These are phyloP conservation scores for Onychorhynchus coronatus DNA, from an alignment of 2,113 vertebrate genomes.

Conservation along the genomic window DNA sequence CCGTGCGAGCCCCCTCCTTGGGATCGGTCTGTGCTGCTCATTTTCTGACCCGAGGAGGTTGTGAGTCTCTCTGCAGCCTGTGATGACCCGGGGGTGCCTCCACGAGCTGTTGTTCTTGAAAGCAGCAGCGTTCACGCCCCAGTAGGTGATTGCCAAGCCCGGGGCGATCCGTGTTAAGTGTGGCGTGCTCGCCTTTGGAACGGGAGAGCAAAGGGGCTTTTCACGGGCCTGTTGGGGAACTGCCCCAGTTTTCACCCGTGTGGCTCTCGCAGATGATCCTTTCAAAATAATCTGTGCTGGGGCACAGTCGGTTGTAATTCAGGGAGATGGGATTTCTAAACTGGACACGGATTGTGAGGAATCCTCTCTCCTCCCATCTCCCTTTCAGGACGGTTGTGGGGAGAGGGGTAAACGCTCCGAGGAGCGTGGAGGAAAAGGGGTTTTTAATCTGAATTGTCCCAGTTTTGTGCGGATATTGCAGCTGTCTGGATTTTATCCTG, in stretches of 20 bases:
- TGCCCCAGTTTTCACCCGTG: background rate
- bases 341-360: background rate
- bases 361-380: background rate
- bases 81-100: background rate
- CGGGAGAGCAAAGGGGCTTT: background rate
- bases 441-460: background rate
- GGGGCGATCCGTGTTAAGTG: background rate
- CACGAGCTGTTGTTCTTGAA: background rate
- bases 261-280: background rate
- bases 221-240: background rate
- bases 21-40: background rate
- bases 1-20: too few species aligned
- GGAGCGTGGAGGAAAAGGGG: background rate
- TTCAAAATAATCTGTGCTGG: background rate
- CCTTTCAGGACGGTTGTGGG: background rate
- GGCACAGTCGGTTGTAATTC: background rate
- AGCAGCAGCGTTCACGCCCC: background rate
- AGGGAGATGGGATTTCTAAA: background rate
- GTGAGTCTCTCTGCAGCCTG: fast-evolving
- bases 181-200: background rate
- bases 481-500: background rate
- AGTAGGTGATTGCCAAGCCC: background rate
- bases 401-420: background rate
- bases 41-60: background rate
- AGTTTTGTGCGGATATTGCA: background rate